A percentile compares a stretch with the other conserved stretches of the same genome.
Evolutionary conservation across 1,140 invertebrate species (phyloP).

Genomic region (Drosophila burlai): DNA sequence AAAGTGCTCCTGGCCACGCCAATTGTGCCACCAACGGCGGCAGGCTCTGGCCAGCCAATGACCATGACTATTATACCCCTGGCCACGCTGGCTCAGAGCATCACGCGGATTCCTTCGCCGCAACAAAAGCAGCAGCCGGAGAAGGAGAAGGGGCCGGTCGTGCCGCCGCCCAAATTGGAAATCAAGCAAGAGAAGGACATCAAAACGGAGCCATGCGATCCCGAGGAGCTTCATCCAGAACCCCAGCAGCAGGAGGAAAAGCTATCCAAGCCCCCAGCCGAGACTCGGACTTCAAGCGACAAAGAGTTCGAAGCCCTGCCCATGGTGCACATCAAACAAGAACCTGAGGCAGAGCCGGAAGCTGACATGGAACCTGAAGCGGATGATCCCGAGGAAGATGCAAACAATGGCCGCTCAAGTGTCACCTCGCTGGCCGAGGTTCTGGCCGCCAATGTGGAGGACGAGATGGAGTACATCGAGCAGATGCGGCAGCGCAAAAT

Average conservation of each 20-base stretch:
- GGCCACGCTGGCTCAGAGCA: slow-evolving; percentile 72
- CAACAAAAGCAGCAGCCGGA: slow-evolving; percentile 10
- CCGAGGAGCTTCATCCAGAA: slow-evolving; percentile 2
- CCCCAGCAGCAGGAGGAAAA: not conserved
- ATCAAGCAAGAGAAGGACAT: slow-evolving; percentile 75
- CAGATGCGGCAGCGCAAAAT: slow-evolving; percentile 60
- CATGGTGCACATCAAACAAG: slow-evolving; percentile 21
- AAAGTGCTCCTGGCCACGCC: slow-evolving; percentile 81
- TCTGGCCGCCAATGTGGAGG: slow-evolving; percentile 66
- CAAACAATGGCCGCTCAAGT: slow-evolving; percentile 65
- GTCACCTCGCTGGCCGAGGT: slow-evolving; percentile 70
- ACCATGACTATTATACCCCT: slow-evolving; percentile 83
- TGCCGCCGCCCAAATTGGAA: slow-evolving; percentile 73
- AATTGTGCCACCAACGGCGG: slow-evolving; percentile 55
- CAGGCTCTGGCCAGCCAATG: slow-evolving; percentile 54
- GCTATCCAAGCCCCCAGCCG: not conserved
- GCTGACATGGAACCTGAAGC: slow-evolving; percentile 10
- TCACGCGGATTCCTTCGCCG: slow-evolving; percentile 40
- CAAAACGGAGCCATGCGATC: slow-evolving; percentile 65
- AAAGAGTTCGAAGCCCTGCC: not conserved
- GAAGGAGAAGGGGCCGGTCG: slow-evolving; percentile 15
- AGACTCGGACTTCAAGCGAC: not conserved
- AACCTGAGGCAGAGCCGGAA: slow-evolving; percentile 21
- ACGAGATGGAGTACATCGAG: slow-evolving; percentile 69
- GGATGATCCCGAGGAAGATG: slow-evolving; percentile 57